Base-by-base conservation (phyloP, 1,140 invertebrate genomes). In the Scaptomyza graminum region DNA sequence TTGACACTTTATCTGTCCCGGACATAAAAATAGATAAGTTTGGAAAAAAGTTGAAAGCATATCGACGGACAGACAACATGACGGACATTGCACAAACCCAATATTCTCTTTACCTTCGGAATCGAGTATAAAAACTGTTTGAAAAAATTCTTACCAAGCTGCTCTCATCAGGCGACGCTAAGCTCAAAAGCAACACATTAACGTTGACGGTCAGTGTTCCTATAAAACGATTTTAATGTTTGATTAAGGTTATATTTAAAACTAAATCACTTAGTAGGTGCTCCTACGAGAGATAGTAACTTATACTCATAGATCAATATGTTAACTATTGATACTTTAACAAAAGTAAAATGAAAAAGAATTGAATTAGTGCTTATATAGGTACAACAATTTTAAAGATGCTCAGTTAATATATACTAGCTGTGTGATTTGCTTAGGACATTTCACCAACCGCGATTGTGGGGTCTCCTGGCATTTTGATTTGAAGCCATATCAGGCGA, bases 161-260 rank as follows among this genome's bases (percentile, higher is more conserved):
- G 87, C 97, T 98, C 93, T 98, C 97, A 93, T 98, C 97, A 54
- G 97, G 97, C 67, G 97, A 98, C 83, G 97, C 97, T 92, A 98
- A 94, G 93, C 96, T 97, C 91, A 98, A 94, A 79, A 98, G 94
- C 92, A 98, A 93, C 71, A 98, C 97, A 93, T 97, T 98, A 90
- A 98, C 96, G 92, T 98, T 98, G 62, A 98, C 97, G 75, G 95
- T 96, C 91, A 98, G 94, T 81, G 96, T 96, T 92, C 96, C 97
- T 97, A 94, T 85, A 96, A 67, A 52, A 73, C 34, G 22, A 50
- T 43, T 49, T 13, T 3, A 41, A 39, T 41, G 18, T 31, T 34
- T 11, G 16, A 43, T 44, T 22, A 37, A 31, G n/a, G 11, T n/a
- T 8, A 5, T 5, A 12, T 5, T n/a, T 25, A 12, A 34, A 47